Percentiles rank a stretch among this genome's conserved stretches.
Conservation (phyloP, 2,888 invertebrate genomes). For the Erebia ligea region DNA sequence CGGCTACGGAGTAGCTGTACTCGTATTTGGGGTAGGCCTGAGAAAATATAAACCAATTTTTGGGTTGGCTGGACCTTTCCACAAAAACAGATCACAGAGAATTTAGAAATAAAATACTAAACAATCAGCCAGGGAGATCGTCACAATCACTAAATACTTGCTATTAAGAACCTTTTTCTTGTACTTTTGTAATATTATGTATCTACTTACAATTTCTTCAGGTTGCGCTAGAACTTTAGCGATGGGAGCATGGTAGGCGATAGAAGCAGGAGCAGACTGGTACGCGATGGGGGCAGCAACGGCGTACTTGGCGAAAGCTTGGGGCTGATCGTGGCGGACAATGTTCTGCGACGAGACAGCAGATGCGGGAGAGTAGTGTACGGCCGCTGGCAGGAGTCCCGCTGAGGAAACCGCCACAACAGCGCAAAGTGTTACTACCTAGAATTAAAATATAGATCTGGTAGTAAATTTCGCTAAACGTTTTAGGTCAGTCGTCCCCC, state of each 20-base stretch:
- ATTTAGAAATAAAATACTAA: background rate
- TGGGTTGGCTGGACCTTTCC: too few relatives aligned
- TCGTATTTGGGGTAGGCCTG: conserved; percentile 67
- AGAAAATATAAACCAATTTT: background rate
- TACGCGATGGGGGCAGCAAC: conserved; percentile 51
- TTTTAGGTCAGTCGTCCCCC: too few relatives aligned
- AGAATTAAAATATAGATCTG: conserved; percentile 8
- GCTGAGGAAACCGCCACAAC: conserved; percentile 75
- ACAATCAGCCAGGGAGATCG: too few relatives aligned
- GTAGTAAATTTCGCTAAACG: too few relatives aligned
- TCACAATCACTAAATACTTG: too few relatives aligned
- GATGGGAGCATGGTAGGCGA: conserved; percentile 47
- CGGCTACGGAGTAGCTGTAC: conserved; percentile 78
- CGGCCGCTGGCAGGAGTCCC: conserved; percentile 62
- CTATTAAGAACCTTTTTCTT: too few relatives aligned
- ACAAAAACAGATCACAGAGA: background rate
- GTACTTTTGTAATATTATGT: background rate
- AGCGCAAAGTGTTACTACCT: conserved; percentile 67
- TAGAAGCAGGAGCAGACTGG: conserved; percentile 46
- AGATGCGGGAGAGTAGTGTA: conserved; percentile 54
- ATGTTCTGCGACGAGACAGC: conserved; percentile 73
- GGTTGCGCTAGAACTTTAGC: conserved; percentile 47
- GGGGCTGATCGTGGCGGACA: conserved; percentile 65
- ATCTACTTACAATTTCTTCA: conserved; percentile 47
- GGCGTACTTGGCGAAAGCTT: conserved; percentile 49